A percentile compares a stretch with the other conserved stretches of the same genome.
Conservation (phyloP, 2,797 vertebrate species). For the Kryptolebias ocellatus region DNA sequence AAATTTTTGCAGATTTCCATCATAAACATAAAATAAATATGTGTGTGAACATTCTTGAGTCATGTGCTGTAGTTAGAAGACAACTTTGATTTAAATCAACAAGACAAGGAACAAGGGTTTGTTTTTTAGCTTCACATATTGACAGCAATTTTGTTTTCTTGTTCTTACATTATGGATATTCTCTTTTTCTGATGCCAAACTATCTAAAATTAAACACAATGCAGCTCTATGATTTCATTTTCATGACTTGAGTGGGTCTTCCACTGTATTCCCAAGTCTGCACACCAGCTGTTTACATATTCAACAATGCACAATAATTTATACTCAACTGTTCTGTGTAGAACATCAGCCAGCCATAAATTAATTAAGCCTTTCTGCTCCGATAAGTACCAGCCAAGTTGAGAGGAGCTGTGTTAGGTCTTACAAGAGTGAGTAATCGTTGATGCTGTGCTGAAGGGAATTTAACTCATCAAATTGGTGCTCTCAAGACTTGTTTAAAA, state of each 20-base stretch:
- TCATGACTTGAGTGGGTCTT: slow-evolving; percentile 38
- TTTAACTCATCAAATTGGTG: slow-evolving; percentile 48
- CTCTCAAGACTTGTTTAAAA: slow-evolving; percentile 31
- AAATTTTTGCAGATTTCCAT: neutral
- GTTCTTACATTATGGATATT: neutral
- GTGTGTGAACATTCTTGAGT: neutral
- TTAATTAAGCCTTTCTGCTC: slow-evolving; percentile 81
- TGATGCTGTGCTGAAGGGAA: slow-evolving; percentile 62
- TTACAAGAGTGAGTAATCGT: slow-evolving; percentile 62
- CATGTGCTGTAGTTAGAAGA: neutral
- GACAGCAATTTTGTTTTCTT: neutral
- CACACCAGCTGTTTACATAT: slow-evolving; percentile 77
- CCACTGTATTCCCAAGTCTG: slow-evolving; percentile 56
- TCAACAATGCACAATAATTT: slow-evolving; percentile 76
- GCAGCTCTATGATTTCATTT: slow-evolving; percentile 24
- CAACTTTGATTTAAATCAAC: neutral
- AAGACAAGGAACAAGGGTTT: neutral
- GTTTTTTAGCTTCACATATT: neutral
- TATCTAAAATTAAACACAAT: slow-evolving; percentile 6
- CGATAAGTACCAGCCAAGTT: slow-evolving; percentile 76
- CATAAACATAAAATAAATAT: neutral
- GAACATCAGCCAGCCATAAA: slow-evolving; percentile 79
- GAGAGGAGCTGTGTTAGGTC: slow-evolving; percentile 57
- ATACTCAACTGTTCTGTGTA: slow-evolving; percentile 68
- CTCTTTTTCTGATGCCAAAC: slow-evolving; percentile 4